Conservation (phyloP, 2,113 vertebrate species). For the Anoplopoma fimbria region DNA sequence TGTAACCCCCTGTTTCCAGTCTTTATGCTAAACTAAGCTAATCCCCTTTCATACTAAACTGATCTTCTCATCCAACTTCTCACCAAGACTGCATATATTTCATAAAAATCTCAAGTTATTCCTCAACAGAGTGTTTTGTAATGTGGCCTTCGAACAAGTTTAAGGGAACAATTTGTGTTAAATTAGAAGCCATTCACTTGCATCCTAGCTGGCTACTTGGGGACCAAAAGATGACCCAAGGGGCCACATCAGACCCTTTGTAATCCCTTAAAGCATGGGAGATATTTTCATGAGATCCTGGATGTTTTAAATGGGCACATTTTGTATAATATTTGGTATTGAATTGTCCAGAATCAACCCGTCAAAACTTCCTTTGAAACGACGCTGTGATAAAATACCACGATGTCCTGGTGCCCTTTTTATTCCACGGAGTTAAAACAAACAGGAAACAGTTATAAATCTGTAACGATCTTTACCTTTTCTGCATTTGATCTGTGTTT, state of each 20-base stretch:
- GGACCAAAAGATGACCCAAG: conserved; percentile 17
- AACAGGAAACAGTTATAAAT: not conserved
- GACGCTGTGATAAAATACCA: not conserved
- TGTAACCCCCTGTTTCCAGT: not conserved
- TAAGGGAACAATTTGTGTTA: not conserved
- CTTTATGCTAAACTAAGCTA: not conserved
- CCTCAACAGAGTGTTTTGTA: too few relatives aligned
- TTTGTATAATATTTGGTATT: conserved; percentile 12
- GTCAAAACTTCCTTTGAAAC: not conserved
- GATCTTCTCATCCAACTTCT: not conserved
- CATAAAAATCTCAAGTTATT: not conserved
- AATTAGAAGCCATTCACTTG: not conserved
- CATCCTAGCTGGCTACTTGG: conserved; percentile 14
- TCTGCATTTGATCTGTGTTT: conserved; percentile 54
- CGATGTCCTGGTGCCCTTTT: conserved; percentile 13
- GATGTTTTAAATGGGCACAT: not conserved
- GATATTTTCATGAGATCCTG: not conserved
- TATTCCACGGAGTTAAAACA: conserved; percentile 8
- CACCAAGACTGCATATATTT: not conserved
- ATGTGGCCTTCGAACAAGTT: not conserved
- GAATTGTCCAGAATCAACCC: too few relatives aligned
- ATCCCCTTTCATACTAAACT: not conserved
- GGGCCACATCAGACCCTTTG: not conserved
- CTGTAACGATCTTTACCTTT: too few relatives aligned
- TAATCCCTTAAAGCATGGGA: not conserved